Evolutionary conservation across 1,140 invertebrate species (phyloP).

Genomic region (Capitella teleta): DNA sequence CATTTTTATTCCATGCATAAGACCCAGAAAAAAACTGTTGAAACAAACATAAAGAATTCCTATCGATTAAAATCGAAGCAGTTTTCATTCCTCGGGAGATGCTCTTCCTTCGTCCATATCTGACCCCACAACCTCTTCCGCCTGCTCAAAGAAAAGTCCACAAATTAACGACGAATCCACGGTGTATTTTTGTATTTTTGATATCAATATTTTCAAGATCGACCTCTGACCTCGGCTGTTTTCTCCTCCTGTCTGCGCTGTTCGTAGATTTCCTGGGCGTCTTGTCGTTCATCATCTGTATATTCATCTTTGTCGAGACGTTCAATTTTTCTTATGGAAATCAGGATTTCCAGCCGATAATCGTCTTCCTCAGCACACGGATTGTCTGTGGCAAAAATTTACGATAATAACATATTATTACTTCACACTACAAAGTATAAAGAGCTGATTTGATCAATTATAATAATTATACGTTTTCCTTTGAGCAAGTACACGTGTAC

Average conservation of each 20-base stretch:
- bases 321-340: constrained; percentile 33
- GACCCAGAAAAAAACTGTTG: too few relatives aligned
- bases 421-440: not conserved
- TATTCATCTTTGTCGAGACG: constrained; percentile 41
- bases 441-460: not conserved
- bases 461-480: not conserved
- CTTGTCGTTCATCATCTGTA: constrained; percentile 36
- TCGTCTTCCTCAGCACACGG: constrained; percentile 38
- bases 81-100: too few relatives aligned
- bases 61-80: too few relatives aligned
- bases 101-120: too few relatives aligned
- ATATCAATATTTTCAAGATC: too few relatives aligned
- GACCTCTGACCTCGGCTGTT: not conserved
- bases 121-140: too few relatives aligned
- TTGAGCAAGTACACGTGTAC: not conserved
- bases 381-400: constrained; percentile 25
- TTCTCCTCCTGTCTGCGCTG: constrained; percentile 24
- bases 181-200: too few relatives aligned
- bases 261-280: constrained; percentile 35
- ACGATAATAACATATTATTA: not conserved
- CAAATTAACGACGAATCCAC: too few relatives aligned
- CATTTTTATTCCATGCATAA: too few relatives aligned
- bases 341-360: constrained; percentile 37
- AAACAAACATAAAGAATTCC: too few relatives aligned
- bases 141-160: too few relatives aligned